Evolutionary conservation across 1,140 invertebrate species (phyloP).

Genomic region (Polyergus mexicanus): DNA sequence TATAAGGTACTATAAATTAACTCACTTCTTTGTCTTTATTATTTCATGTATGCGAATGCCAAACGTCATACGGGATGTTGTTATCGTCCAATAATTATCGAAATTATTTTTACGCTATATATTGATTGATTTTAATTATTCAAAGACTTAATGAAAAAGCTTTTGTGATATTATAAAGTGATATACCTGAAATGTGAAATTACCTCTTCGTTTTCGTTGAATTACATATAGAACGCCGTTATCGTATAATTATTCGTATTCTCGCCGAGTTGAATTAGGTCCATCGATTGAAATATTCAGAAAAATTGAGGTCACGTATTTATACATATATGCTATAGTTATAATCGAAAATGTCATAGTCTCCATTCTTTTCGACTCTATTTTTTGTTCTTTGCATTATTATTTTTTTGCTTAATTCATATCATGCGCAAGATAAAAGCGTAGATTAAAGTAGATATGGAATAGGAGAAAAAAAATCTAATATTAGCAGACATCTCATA

Average conservation of each 20-base stretch:
- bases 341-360: conserved; percentile 19
- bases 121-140: background rate
- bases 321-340: background rate
- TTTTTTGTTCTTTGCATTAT: background rate
- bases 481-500: background rate
- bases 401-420: background rate
- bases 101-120: background rate
- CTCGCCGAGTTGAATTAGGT: background rate
- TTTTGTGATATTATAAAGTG: conserved; percentile 4
- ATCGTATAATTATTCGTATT: conserved; percentile 40
- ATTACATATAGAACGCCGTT: conserved; percentile 19
- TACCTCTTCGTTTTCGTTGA: conserved; percentile 6
- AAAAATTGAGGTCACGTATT: conserved; percentile 45
- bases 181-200: conserved; percentile 7
- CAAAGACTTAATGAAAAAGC: background rate
- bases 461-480: background rate
- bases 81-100: background rate
- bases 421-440: background rate
- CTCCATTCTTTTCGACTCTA: background rate
- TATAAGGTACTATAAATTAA: conserved; percentile 91
- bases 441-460: background rate
- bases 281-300: conserved; percentile 18
- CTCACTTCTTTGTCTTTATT: background rate
- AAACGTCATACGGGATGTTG: background rate
- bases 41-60: conserved; percentile 3